Evolutionary conservation across 2,113 vertebrate genomes (phyloP), one percentile per base, ranked within the genome.

Genomic region (Chrysemys picta): DNA sequence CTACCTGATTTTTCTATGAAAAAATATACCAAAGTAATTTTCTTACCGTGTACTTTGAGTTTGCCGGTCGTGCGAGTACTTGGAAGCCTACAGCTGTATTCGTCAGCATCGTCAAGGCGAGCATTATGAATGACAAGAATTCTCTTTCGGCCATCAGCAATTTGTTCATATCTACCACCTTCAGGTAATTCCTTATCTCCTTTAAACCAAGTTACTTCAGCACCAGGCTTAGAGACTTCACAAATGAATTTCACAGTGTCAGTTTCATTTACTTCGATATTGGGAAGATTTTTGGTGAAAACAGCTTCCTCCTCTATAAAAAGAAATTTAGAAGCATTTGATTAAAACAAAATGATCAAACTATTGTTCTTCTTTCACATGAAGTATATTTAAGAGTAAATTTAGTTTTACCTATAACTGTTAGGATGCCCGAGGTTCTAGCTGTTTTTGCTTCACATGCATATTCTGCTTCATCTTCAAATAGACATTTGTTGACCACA

Each of bases 391-490:
- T 24, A 75, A 94, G 89, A 90, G 8, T 31, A 53, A 56, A 45
- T 86, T 93, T 13, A 22, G 10, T 56, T 98, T 98, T 97, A 99
- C 99, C 99, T 47, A 99, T 98, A 79, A 99, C 99, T 1, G 99
- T 99, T 88, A 99, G 99, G 90, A 99, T 98, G 95, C 99, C 99
- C 2, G 99, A 99, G 52, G 99, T 99, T 96, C 99, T 99, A 56
- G 99, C 98, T 56, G 99, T 99, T 96, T 98, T 99, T 80, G 99
- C 99, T 94, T 99, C 99, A 96, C 99, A 99, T 94, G 99, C 99
- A 85, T 99, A 99, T 96, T 99, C 99, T 13, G 99, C 99, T 97
- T 99, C 99, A 92, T 99, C 99, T 79, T 99, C 99, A 50, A 99
- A 99, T 25, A 98, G 96, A 9, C 99, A 99, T 97, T 99, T 99